A percentile compares a stretch with the other conserved stretches of the same genome.
Conservation (phyloP, 2,888 invertebrate species). For the Heliconius aoede region DNA sequence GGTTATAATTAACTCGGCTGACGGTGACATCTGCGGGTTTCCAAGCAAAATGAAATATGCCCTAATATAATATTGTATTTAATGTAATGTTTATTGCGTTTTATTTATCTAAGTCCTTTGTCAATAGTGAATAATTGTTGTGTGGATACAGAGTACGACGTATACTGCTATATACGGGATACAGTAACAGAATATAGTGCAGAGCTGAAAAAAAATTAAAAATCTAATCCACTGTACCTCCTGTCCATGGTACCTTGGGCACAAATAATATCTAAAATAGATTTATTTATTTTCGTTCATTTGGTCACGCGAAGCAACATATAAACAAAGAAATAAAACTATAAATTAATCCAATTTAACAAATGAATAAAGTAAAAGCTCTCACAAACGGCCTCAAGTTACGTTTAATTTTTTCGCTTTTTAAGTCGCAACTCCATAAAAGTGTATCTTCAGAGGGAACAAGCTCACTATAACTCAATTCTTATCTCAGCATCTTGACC, state of each 20-base stretch:
- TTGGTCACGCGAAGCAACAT: background rate
- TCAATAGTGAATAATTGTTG: background rate
- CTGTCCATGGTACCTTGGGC: too few species aligned
- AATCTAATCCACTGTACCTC: too few species aligned
- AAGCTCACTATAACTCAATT: conserved; percentile 62
- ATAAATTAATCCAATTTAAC: conserved; percentile 6
- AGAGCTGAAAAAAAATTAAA: too few species aligned
- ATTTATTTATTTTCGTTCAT: background rate
- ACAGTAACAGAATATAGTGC: too few species aligned
- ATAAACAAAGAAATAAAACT: background rate
- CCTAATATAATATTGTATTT: background rate
- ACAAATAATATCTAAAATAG: background rate
- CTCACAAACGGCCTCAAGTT: background rate
- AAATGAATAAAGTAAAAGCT: conserved; percentile 20
- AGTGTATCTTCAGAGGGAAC: conserved; percentile 43
- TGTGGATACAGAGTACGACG: too few species aligned
- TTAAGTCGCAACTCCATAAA: conserved; percentile 14
- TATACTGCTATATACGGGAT: too few species aligned
- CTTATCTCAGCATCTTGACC: conserved; percentile 59
- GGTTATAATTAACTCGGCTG: conserved; percentile 53
- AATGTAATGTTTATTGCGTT: conserved; percentile 12
- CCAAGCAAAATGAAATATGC: conserved; percentile 30
- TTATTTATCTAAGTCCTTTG: conserved; percentile 10
- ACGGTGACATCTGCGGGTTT: conserved; percentile 43
- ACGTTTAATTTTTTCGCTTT: conserved; percentile 16